These are phyloP conservation scores for Anas platyrhynchos DNA, from an alignment of 2,113 vertebrate species.

Conservation along the genomic window DNA sequence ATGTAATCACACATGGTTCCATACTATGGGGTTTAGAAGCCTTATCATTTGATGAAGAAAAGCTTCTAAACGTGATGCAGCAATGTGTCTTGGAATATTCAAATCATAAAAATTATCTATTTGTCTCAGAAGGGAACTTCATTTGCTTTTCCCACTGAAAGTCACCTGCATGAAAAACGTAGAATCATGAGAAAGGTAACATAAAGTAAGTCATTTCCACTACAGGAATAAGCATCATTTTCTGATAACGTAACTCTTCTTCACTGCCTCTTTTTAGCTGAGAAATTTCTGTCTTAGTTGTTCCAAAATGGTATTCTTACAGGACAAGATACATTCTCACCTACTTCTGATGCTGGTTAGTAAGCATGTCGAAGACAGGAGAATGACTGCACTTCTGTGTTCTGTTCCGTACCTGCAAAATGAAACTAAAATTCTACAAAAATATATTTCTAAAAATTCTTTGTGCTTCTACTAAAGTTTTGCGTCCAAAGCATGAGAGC, in stretches of 20 bases:
- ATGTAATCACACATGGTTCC: not conserved
- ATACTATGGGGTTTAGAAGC: not conserved
- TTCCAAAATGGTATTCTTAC: not conserved
- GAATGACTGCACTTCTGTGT: accelerated
- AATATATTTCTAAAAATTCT: not conserved
- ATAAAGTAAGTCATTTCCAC: not conserved
- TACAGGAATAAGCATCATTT: not conserved
- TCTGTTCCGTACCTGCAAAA: not conserved
- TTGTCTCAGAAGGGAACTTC: not conserved
- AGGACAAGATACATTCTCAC: not conserved
- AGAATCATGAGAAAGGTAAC: not conserved
- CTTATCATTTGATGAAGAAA: not conserved
- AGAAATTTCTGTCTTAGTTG: not conserved
- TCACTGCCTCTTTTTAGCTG: not conserved
- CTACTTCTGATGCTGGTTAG: too few species aligned
- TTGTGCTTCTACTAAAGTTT: not conserved
- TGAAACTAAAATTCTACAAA: not conserved
- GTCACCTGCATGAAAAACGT: not conserved
- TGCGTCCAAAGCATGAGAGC: not conserved
- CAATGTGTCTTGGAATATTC: not conserved
- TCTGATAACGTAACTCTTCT: accelerated
- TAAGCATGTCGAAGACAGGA: not conserved
- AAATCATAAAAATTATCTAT: not conserved
- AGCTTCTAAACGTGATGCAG: not conserved
- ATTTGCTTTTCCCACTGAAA: not conserved